Evolutionary conservation across 2,888 invertebrate species (phyloP), one percentile per base, ranked within the genome.

Genomic region (Drosophila cognata): DNA sequence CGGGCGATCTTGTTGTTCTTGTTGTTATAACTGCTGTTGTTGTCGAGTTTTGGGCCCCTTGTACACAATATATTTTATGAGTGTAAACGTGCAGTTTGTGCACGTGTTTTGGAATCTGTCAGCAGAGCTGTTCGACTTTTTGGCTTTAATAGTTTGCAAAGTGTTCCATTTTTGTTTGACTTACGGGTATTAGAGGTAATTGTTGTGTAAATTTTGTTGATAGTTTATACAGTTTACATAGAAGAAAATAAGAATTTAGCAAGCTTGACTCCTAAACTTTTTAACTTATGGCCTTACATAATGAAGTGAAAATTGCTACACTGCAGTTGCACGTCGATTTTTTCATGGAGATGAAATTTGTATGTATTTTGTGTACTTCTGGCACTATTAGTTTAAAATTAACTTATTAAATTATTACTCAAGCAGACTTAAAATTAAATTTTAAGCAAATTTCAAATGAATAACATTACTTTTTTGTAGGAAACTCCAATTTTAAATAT

Each of bases 61-160:
- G 28, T 10, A 55, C 48, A 69, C 59, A 71, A 77, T 73, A 69
- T 46, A 76, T 86, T 81, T 74, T 68, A 81, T 81, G 71, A 71
- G 74, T 60, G 75, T 52, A 62, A 75, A 75, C 75, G 71, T 78
- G 71, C 75, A 79, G 73, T 77, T 77, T 81, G 75, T 59, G 74
- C 86, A 88, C 82, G 87, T 87, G 87, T 87, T 87, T 86, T 72
- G 74, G 74, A 86, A 87, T 88, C 87, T 87, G 89, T 87, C 84
- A 86, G 81, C 82, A 74, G 62, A 79, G 70, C 74, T 79, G 61
- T 74, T 72, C 65, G 81, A 88, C 82, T 84, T 81, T 86, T 81
- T 71, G 86, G 83, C 82, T 85, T 85, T 85, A 82, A 81, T 79
- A 84, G 88, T 79, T 81, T 82, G 71, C 65, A 53, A 85, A 81